Conservation (phyloP, 2,113 vertebrate species). For the Coturnix japonica region DNA sequence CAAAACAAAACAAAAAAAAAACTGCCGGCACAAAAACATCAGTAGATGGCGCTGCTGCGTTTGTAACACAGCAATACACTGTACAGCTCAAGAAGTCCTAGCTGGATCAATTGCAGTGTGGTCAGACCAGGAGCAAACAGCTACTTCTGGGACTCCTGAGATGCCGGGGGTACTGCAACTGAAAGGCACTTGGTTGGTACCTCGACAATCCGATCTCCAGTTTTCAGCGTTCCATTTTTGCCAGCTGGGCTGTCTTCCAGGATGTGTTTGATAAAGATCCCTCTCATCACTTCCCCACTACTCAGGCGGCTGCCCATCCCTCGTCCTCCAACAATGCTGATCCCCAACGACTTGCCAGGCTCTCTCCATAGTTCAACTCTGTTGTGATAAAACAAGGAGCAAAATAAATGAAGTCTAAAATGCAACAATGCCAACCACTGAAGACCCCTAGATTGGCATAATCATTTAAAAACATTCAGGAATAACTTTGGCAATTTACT, state of each 20-base stretch:
- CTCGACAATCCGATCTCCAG: constrained; percentile 95
- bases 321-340: constrained; percentile 96
- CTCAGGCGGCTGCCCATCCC: constrained; percentile 97
- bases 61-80: background rate
- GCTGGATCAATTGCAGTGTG: background rate
- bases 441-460: background rate
- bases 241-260: constrained; percentile 96
- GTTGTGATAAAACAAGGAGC: constrained; percentile 16
- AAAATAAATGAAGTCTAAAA: background rate
- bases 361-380: constrained; percentile 95
- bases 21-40: background rate
- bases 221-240: constrained; percentile 92
- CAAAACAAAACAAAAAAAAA: background rate
- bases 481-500: background rate
- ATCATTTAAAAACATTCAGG: background rate
- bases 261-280: constrained; percentile 98
- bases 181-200: constrained; percentile 66
- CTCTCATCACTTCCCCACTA: constrained; percentile 97
- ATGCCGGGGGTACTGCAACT: background rate
- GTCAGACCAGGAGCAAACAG: background rate
- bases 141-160: background rate
- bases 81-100: background rate
- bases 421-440: background rate
- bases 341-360: constrained; percentile 92
- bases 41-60: background rate